Evolutionary conservation across 35 echinoderm and acorn worm species (phyloP), one percentile per base, ranked within the genome.

Genomic region (Ophioderma brevispina): DNA sequence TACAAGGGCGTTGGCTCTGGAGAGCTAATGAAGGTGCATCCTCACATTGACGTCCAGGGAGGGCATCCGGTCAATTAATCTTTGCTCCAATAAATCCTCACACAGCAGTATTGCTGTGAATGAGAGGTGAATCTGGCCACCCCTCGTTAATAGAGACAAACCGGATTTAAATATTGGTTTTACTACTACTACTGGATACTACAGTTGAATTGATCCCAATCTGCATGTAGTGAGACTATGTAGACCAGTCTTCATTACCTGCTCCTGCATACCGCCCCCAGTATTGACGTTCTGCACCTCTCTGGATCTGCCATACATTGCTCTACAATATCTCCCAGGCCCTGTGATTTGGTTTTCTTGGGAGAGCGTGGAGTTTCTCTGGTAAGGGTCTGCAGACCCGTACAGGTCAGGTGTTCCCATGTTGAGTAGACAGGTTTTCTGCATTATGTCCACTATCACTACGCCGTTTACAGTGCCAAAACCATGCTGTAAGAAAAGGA

Each of bases 361-460:
- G 97, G 97, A 15, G 97, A 99, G 63, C 97, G 55, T 37, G 97
- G 97, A 31, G 97, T 99, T n/a, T 37, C 97, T 89, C 80, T 95
- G 94, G 83, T 99, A 99, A 33, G 97, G 97, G 52, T 99, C 97
- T 19, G 93, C 93, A 49, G 97, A 99, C 5, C 97, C 97, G 40
- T 99, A 99, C 55, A 99, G 93, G 76, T 99, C 94, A 25, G 97
- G 97, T 37, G 96, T 98, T 33, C 97, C 97, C 97, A 99, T 99
- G 83, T 95, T 95, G 23, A 99, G 80, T 36, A 99, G 85, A 36
- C 97, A 95, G 2, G 91, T 95, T 77, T 92, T 95, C 85, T 99
- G 97, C 38, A 99, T 86, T 90, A 90, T 93, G 80, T 99, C 97
- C 5, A 99, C 97, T 15, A 99, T 99, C 13, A 89, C 97, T 52